Conservation (phyloP, 2,888 invertebrate species). For the Lepas anatifera region DNA sequence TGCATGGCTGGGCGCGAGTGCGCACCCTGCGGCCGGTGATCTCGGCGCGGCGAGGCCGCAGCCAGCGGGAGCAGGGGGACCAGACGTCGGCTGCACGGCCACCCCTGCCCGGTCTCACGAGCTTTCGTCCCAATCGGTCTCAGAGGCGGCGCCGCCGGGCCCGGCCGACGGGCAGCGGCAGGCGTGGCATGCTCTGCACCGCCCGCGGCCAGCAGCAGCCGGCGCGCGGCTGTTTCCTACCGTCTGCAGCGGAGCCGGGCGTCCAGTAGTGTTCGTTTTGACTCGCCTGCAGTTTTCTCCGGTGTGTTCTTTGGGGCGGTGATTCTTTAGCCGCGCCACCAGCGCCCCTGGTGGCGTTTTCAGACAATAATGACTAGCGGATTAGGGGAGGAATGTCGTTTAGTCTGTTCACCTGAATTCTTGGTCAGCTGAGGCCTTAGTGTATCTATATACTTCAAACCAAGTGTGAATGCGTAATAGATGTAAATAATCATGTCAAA, state of each 20-base stretch:
- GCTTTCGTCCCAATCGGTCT: too few species aligned
- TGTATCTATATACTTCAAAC: slow-evolving; percentile 12
- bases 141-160: too few species aligned
- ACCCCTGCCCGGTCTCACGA: neutral
- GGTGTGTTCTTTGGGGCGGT: neutral
- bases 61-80: neutral
- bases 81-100: neutral
- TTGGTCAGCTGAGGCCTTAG: slow-evolving; percentile 5
- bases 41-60: neutral
- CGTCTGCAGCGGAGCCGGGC: too few species aligned
- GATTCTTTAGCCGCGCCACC: too few species aligned
- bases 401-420: neutral
- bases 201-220: too few species aligned
- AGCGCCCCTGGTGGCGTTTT: neutral
- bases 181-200: neutral
- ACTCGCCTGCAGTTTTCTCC: neutral
- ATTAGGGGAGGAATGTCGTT: neutral
- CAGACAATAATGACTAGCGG: slow-evolving; percentile 2
- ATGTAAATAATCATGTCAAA: slow-evolving; percentile 2
- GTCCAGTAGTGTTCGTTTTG: neutral
- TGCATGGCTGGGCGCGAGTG: neutral
- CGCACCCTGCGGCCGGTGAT: neutral
- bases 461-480: neutral
- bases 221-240: neutral
- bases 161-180: too few species aligned